Conservation (phyloP, 2,113 vertebrate species). For the Terrapene triunguis region DNA sequence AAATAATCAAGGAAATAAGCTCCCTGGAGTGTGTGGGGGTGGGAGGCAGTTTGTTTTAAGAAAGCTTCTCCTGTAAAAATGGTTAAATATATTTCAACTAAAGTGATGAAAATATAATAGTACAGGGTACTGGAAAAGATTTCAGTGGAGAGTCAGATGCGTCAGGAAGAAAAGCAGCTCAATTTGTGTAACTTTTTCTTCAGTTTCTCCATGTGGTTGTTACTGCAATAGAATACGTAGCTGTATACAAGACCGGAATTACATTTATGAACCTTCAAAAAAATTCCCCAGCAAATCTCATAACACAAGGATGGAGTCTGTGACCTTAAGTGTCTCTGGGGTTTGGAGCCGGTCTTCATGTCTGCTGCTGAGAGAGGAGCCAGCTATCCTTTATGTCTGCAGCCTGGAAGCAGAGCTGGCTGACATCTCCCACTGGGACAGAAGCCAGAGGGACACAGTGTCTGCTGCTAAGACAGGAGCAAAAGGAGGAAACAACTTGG, state of each 20-base stretch:
- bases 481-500: neutral
- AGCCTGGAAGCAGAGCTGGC: neutral
- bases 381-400: rapidly evolving
- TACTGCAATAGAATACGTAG: neutral
- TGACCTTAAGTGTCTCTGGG: neutral
- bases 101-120: neutral
- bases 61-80: neutral
- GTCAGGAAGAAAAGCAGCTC: neutral
- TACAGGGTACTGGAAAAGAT: neutral
- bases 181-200: neutral
- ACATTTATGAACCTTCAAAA: neutral
- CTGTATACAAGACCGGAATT: neutral
- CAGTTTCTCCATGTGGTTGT: neutral
- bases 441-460: rapidly evolving
- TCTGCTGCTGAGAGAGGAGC: rapidly evolving
- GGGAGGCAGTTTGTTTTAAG: neutral
- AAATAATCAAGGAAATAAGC: neutral
- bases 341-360: neutral
- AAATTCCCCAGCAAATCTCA: neutral
- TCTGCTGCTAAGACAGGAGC: neutral
- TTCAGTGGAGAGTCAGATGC: neutral
- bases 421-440: neutral
- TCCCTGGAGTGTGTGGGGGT: neutral
- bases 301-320: neutral
- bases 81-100: neutral